Evolutionary conservation across 2,888 invertebrate species (phyloP).

Genomic region (Dryadula phaetusa): DNA sequence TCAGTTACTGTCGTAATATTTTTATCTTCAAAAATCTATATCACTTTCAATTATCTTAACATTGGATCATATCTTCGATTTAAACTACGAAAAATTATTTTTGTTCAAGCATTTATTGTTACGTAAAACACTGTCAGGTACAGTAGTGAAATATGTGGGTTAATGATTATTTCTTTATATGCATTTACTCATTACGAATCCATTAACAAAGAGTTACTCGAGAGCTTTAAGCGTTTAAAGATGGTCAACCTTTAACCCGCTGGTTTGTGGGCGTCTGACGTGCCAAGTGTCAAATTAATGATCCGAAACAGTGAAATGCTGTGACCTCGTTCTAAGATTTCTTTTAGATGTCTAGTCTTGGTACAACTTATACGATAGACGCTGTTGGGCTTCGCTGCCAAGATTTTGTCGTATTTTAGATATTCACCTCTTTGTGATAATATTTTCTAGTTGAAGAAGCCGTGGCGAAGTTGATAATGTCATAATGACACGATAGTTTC

Average conservation of each 20-base stretch:
- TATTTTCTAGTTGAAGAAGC: neutral
- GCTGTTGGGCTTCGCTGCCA: conserved; percentile 22
- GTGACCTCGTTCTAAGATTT: conserved; percentile 59
- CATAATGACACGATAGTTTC: neutral
- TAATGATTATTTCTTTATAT: conserved; percentile 45
- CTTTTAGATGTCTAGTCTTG: conserved; percentile 47
- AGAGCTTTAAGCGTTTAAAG: conserved; percentile 61
- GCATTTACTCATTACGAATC: conserved; percentile 63
- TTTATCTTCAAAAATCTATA: neutral
- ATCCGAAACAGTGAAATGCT: conserved; percentile 70
- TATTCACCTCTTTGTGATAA: conserved; percentile 8
- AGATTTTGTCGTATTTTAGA: conserved; percentile 11
- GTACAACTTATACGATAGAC: conserved; percentile 46
- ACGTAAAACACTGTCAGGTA: conserved; percentile 33
- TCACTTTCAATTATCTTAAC: neutral
- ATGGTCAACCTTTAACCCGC: conserved; percentile 75
- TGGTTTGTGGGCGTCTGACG: conserved; percentile 73
- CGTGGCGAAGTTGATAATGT: neutral
- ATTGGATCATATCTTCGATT: neutral
- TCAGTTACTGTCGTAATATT: too few species aligned
- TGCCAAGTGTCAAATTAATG: conserved; percentile 81
- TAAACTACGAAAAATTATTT: neutral
- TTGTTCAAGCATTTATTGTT: conserved; percentile 7
- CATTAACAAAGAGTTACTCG: conserved; percentile 73
- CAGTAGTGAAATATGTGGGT: conserved; percentile 42